Conservation (phyloP, 2,113 vertebrate genomes). For the Octodon degus region DNA sequence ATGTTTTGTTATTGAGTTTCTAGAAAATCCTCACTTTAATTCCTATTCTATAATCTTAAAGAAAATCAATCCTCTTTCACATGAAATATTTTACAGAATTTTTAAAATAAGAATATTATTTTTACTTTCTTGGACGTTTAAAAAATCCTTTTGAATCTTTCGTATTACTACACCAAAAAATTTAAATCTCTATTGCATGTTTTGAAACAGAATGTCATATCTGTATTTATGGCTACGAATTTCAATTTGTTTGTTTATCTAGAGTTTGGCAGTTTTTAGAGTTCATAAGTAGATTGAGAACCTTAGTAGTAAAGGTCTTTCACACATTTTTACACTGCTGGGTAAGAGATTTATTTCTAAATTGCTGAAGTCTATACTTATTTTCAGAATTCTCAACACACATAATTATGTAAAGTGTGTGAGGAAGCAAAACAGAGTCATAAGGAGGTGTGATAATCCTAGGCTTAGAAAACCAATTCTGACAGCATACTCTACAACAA, state of each 20-base stretch:
- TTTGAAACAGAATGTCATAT: conserved; percentile 62
- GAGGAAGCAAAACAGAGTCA: conserved; percentile 75
- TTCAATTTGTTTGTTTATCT: conserved; percentile 71
- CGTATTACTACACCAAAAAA: conserved; percentile 31
- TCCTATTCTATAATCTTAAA: conserved; percentile 41
- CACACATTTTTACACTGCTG: conserved; percentile 55
- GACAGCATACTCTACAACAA: conserved; percentile 66
- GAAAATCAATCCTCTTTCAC: not conserved
- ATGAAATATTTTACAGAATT: conserved; percentile 29
- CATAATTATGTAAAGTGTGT: conserved; percentile 80
- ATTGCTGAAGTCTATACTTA: conserved; percentile 75
- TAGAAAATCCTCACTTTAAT: conserved; percentile 32
- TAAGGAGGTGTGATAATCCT: conserved; percentile 74
- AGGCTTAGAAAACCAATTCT: conserved; percentile 73
- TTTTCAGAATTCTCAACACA: conserved; percentile 78
- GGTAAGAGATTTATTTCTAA: conserved; percentile 70
- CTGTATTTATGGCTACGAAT: conserved; percentile 60
- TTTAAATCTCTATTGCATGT: conserved; percentile 46
- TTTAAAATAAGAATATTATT: conserved; percentile 18
- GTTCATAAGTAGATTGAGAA: conserved; percentile 68
- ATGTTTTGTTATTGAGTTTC: not conserved
- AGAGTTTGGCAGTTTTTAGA: conserved; percentile 63
- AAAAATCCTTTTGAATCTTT: conserved; percentile 38
- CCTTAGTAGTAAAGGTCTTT: conserved; percentile 73
- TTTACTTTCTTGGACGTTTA: conserved; percentile 53